Evolutionary conservation across 2,113 vertebrate species (phyloP), one percentile per base, ranked within the genome.

Genomic region (Delphinapterus leucas): DNA sequence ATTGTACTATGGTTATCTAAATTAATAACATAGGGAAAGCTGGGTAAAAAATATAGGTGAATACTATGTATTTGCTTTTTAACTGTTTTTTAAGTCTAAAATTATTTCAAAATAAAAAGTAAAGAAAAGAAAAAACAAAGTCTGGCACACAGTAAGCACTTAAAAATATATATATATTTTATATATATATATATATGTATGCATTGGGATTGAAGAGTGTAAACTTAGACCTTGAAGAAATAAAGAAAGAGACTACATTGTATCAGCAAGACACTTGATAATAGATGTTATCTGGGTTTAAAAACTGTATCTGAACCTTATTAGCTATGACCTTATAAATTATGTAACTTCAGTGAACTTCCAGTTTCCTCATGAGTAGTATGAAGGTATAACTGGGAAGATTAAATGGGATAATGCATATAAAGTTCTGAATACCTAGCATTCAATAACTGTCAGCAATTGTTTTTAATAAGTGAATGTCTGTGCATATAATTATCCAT

Each of bases 401-500:
- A 77, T 95, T 82, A 91, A 82, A 70, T 74, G 74, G 87, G 53
- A 83, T 76, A 88, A 96, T n/a, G 13, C 10, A 93, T 12, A 38
- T 25, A 68, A 82, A 71, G 47, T 55, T 21, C 36, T 87, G 53
- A 91, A 58, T 55, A 68, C 9, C 31, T 79, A 77, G 31, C 36
- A 60, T 60, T 88, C 5, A 58, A 65, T n/a, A 93, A 79, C 7
- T 58, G 36, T 49, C 61, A 94, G 47, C 6, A 47, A n/a, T 44
- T 93, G 25, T 53, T 81, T 73, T 90, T 70, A 91, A 13, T 83
- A 61, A 87, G 31, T 38, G 61, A 70, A 63, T 21, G 20, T 38
- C 20, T 91, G 73, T 79, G 26, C 70, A 3, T 82, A 36, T 92
- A 82, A 92, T 73, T 84, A 88, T 7, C 61, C 41, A 63, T 77